These are phyloP conservation scores for Cyprinella venusta DNA, from an alignment of 2,797 vertebrate species.

Conservation along the genomic window DNA sequence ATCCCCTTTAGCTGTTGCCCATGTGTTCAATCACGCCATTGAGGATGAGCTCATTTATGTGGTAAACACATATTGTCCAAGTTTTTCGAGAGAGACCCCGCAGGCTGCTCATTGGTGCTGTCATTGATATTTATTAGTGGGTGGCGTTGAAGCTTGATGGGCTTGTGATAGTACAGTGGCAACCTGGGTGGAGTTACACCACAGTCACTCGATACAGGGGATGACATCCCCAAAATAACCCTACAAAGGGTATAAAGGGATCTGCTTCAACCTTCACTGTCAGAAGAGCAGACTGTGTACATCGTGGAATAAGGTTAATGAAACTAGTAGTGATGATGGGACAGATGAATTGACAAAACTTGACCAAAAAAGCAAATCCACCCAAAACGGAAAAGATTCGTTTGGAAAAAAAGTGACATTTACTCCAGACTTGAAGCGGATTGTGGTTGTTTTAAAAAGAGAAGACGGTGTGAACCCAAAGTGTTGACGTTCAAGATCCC, in stretches of 20 bases:
- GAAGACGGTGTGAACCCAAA: not conserved
- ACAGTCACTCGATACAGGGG: constrained; percentile 70
- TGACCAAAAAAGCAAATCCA: not conserved
- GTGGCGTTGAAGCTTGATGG: constrained; percentile 50
- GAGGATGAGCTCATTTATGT: constrained; percentile 36
- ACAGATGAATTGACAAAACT: constrained; percentile 1
- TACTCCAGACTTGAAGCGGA: constrained; percentile 1
- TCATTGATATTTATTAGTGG: constrained; percentile 21
- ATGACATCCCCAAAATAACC: constrained; percentile 86
- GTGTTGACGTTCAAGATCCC: constrained; percentile 1
- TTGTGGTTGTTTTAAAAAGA: constrained; percentile 16
- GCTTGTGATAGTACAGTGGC: constrained; percentile 68
- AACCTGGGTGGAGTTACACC: constrained; percentile 55
- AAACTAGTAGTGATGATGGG: constrained; percentile 1
- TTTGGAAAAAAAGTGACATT: not conserved
- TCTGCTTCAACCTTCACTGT: constrained; percentile 43
- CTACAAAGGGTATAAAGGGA: constrained; percentile 76
- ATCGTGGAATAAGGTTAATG: constrained; percentile 22
- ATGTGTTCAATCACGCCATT: not conserved
- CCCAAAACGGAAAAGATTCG: not conserved
- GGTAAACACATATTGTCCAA: constrained; percentile 19
- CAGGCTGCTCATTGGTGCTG: not conserved
- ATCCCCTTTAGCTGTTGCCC: constrained; percentile 23
- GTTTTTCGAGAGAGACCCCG: constrained; percentile 19
- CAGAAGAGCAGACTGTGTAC: constrained; percentile 54